Evolutionary conservation across 2,888 invertebrate genomes (phyloP).

Genomic region (Toxonevra muliebris): DNA sequence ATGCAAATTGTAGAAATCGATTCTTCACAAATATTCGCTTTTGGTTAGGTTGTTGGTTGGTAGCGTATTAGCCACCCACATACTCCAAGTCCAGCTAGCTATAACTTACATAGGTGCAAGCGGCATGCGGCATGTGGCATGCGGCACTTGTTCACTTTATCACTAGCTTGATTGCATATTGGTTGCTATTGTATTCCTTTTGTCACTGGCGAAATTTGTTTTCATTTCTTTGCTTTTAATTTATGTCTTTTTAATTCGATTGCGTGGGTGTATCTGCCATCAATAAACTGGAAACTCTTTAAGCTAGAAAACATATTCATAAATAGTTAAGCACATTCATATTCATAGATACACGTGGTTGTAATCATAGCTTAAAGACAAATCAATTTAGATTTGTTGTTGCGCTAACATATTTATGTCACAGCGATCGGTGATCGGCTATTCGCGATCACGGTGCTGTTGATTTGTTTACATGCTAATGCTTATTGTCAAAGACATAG

Average conservation of each 20-base stretch:
- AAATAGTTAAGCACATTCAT: background rate
- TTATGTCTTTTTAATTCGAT: background rate
- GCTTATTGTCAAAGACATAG: too few relatives aligned
- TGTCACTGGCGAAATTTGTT: background rate
- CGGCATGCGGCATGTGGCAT: background rate
- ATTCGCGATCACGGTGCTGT: too few relatives aligned
- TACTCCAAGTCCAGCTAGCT: background rate
- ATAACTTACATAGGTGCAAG: background rate
- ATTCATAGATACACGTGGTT: background rate
- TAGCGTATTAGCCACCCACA: slow-evolving; percentile 12
- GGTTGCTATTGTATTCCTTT: too few relatives aligned
- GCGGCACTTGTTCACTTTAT: slow-evolving; percentile 12
- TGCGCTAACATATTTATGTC: too few relatives aligned
- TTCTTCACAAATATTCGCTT: background rate
- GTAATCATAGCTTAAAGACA: too few relatives aligned
- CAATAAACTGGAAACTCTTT: slow-evolving; percentile 4
- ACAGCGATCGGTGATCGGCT: too few relatives aligned
- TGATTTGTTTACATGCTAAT: too few relatives aligned
- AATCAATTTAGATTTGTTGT: too few relatives aligned
- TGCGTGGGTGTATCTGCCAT: background rate
- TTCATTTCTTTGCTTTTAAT: background rate
- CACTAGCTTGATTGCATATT: too few relatives aligned
- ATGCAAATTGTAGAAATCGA: slow-evolving; percentile 21
- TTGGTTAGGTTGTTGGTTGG: slow-evolving; percentile 4
- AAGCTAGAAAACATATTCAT: background rate